A percentile compares a stretch with the other conserved stretches of the same genome.
Evolutionary conservation across 2,888 invertebrate genomes (phyloP).

Genomic region (Zhengitettix transpicula): DNA sequence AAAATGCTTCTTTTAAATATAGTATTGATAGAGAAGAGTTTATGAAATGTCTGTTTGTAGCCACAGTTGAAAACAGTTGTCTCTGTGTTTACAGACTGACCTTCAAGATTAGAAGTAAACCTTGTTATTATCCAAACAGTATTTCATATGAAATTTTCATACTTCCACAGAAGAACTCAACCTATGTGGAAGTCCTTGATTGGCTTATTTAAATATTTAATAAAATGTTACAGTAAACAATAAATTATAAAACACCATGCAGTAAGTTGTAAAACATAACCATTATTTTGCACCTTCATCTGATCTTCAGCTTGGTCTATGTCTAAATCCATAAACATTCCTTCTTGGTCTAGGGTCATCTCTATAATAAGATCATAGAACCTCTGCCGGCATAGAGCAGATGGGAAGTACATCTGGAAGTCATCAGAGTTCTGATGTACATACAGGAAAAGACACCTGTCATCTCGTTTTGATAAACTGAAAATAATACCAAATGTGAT

Average conservation of each 20-base stretch:
- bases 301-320: slow-evolving; percentile 55
- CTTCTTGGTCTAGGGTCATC: slow-evolving; percentile 76
- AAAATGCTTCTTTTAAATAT: too few species aligned
- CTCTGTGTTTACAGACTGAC: too few species aligned
- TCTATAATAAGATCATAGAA: slow-evolving; percentile 74
- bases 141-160: not conserved
- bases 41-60: too few species aligned
- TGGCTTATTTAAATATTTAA: not conserved
- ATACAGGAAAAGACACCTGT: slow-evolving; percentile 88
- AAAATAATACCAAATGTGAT: not conserved
- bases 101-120: too few species aligned
- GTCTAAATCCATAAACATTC: slow-evolving; percentile 57
- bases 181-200: not conserved
- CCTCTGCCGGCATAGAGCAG: slow-evolving; percentile 63
- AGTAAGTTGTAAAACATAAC: not conserved
- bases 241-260: not conserved
- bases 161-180: not conserved
- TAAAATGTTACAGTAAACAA: not conserved
- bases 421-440: slow-evolving; percentile 97
- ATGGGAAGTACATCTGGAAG: slow-evolving; percentile 96
- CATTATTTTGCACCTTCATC: slow-evolving; percentile 27
- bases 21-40: too few species aligned
- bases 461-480: slow-evolving; percentile 85
- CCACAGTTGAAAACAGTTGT: too few species aligned
- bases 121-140: not conserved